Evolutionary conservation across 2,888 invertebrate species (phyloP).

Genomic region (Cenopis cana): DNA sequence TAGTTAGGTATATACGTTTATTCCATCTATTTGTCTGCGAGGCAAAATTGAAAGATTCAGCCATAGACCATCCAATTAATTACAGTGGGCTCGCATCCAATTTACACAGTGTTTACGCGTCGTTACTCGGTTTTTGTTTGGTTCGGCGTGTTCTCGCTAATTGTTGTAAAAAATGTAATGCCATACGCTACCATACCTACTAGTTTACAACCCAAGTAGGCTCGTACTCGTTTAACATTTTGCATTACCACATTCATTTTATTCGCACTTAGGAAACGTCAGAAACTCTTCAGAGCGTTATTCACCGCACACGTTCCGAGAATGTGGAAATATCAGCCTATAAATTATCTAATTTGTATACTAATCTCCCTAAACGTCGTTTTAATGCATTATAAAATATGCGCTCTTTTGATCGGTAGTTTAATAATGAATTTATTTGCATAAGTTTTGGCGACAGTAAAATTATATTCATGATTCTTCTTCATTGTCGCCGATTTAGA

Average conservation of each 20-base stretch:
- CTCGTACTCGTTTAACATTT: constrained; percentile 9
- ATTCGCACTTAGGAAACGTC: constrained; percentile 33
- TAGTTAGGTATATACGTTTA: constrained; percentile 12
- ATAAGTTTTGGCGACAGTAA: constrained; percentile 31
- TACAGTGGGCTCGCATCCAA: constrained; percentile 50
- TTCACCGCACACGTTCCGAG: constrained; percentile 32
- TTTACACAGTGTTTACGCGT: constrained; percentile 62
- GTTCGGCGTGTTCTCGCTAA: constrained; percentile 59
- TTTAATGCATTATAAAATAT: constrained; percentile 38
- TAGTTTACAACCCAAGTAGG: constrained; percentile 60
- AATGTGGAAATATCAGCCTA: constrained; percentile 34
- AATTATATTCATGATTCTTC: constrained; percentile 9
- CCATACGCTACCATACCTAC: constrained; percentile 56
- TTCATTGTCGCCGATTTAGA: constrained; percentile 36
- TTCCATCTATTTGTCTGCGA: constrained; percentile 30
- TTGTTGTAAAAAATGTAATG: constrained; percentile 65
- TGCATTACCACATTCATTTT: constrained; percentile 37
- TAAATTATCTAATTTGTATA: constrained; percentile 44
- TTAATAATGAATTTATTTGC: constrained; percentile 38
- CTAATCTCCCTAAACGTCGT: constrained; percentile 29
- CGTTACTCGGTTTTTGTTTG: constrained; percentile 63
- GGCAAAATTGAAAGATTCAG: constrained; percentile 38
- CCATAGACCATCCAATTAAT: constrained; percentile 40
- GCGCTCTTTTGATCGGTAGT: constrained; percentile 34
- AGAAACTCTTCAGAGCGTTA: constrained; percentile 21